Evolutionary conservation across 2,113 vertebrate genomes (phyloP).

Genomic region (Gymnarchus niloticus): DNA sequence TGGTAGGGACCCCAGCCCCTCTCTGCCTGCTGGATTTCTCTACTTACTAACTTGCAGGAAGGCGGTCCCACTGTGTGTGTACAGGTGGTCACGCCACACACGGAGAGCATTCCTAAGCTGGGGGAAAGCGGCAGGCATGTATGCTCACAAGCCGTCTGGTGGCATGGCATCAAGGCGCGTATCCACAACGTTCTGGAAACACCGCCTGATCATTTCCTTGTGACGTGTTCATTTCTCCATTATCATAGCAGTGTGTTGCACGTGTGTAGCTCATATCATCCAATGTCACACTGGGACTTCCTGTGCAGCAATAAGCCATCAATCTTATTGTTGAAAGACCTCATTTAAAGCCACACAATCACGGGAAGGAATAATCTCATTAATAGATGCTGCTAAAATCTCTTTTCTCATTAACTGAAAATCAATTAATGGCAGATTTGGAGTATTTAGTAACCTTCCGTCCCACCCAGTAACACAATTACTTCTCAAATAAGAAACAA

Average conservation of each 20-base stretch:
- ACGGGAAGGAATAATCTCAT: conserved; percentile 2
- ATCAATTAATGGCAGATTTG: conserved; percentile 8
- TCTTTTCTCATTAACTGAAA: conserved; percentile 4
- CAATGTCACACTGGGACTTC: neutral
- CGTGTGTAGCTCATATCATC: neutral
- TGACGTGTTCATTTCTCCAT: neutral
- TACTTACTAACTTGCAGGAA: neutral
- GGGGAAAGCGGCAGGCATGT: too few species aligned
- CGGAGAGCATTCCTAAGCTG: too few species aligned
- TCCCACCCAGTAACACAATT: conserved; percentile 1
- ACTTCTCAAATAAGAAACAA: conserved; percentile 7
- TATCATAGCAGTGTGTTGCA: too few species aligned
- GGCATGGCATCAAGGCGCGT: neutral
- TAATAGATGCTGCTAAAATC: conserved; percentile 5
- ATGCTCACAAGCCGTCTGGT: neutral
- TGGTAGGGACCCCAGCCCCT: neutral
- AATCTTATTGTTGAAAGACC: neutral
- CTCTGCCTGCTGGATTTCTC: neutral
- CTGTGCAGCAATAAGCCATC: neutral
- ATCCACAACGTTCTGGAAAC: neutral
- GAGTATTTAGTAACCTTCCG: neutral
- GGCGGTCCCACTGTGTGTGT: neutral
- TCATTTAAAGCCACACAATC: neutral
- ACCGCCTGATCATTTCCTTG: neutral
- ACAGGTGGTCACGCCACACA: neutral